Base-by-base conservation (phyloP, 1,140 invertebrate genomes). In the Drosophila truncata region DNA sequence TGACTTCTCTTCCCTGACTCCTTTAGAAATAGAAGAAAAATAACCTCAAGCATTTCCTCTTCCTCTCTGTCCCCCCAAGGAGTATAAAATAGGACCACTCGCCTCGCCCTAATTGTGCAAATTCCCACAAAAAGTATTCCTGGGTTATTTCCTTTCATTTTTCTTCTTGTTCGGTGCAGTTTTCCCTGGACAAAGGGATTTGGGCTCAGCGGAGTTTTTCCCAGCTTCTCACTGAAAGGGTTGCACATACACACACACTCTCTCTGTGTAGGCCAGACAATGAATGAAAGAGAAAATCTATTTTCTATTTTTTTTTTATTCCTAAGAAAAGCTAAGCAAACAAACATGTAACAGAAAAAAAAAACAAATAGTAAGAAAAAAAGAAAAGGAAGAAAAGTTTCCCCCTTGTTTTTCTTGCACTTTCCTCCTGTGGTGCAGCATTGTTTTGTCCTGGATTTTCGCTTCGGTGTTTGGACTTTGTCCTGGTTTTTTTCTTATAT, bases 71-170 rank as follows among this genome's bases (percentile, higher is more conserved):
- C 9, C 23, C 42, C 47, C 46, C 23, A 27, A 39, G 25, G 18
- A 60, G 33, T 29, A 37, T 13, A 46, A 58, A 54, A 60, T 46
- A 29, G 57, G 41, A 57, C 44, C 58, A 80, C 80, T 84, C 73
- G 67, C 76, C 72, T 66, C 61, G 77, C 85, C 74, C 85, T 90
- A 90, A 90, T 90, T 90, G 85, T 90, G 86, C 86, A 70, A 91
- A 82, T 90, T 90, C 85, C 85, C 85, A 90, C 85, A 90, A 90
- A 73, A 72, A 60, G 54, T 60, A 63, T 69, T 74, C n/a, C 35
- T 63, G 35, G 35, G 35, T 31, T 50, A 57, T 86, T 71, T 78
- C 46, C 52, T 69, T 77, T 59, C 61, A 61, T 66, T 81, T 63
- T 78, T 27, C 46, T 47, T 59, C 41, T 10, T 35, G 39, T 71